Conservation (phyloP, 2,113 vertebrate species). For the Cottus gobio region DNA sequence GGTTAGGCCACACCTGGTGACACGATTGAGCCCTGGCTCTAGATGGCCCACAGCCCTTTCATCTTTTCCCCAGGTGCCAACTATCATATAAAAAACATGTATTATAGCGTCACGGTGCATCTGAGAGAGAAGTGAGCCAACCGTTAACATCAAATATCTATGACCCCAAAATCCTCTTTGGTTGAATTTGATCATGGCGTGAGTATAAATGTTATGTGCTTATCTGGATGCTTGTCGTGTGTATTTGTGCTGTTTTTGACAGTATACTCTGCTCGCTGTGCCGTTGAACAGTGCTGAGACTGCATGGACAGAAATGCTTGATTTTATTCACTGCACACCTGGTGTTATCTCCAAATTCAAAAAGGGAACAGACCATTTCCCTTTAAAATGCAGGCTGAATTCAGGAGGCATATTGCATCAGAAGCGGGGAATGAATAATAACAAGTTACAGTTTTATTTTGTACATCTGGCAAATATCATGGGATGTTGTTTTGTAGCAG, state of each 20-base stretch:
- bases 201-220: conserved; percentile 16
- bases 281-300: conserved; percentile 17
- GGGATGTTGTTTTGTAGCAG: conserved; percentile 32
- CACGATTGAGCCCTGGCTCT: conserved; percentile 43
- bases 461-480: conserved; percentile 31
- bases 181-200: conserved; percentile 2
- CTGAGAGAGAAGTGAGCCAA: conserved; percentile 1
- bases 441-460: conserved; percentile 26
- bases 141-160: conserved; percentile 15
- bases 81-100: conserved; percentile 33
- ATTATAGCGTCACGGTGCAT: background rate
- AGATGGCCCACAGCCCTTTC: conserved; percentile 29
- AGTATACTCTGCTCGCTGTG: conserved; percentile 1
- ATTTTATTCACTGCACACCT: conserved; percentile 57
- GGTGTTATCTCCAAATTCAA: conserved; percentile 57
- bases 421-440: conserved; percentile 35
- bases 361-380: conserved; percentile 43
- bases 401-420: conserved; percentile 45
- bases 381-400: conserved; percentile 36
- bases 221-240: conserved; percentile 13
- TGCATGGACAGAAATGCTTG: conserved; percentile 30
- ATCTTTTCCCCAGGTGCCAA: conserved; percentile 28
- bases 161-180: conserved; percentile 18
- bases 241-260: conserved; percentile 30
- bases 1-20: conserved; percentile 69